phyloP scores from a whole-genome alignment of 1,140 invertebrate species.

The Cydia splendana region DNA sequence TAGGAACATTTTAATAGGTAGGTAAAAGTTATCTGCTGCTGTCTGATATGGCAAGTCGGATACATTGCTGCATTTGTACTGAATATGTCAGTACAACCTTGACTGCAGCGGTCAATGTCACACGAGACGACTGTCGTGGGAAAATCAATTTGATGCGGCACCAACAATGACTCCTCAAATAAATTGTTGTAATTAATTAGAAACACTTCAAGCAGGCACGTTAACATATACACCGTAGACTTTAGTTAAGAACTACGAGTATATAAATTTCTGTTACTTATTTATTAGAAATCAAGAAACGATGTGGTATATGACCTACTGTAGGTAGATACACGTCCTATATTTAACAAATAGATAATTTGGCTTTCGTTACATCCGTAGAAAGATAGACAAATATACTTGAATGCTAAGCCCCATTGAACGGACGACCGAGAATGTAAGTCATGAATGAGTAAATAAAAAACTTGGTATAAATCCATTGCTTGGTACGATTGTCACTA shows the following conservation, averaged over 20 bases:
- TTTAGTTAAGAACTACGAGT: background rate
- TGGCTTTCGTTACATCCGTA: no score
- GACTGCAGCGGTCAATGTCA: conserved; percentile 25
- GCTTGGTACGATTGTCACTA: background rate
- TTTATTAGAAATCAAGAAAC: no score
- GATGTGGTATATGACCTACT: no score
- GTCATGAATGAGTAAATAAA: no score
- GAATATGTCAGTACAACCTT: conserved; percentile 25
- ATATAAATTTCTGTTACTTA: no score
- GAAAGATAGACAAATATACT: no score
- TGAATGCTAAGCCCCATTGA: no score
- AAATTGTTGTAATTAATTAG: conserved; percentile 12
- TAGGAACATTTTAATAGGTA: no score
- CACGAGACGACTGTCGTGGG: background rate
- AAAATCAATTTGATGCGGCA: background rate
- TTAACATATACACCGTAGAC: background rate
- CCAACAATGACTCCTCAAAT: background rate
- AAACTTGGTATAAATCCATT: no score
- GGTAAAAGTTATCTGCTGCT: background rate
- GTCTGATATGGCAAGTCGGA: background rate
- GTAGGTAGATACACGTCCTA: no score
- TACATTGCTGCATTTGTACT: conserved; percentile 20
- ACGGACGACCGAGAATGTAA: no score
- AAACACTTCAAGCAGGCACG: background rate
- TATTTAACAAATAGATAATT: no score